Evolutionary conservation across 2,113 vertebrate genomes (phyloP).

Genomic region (Euleptes europaea): DNA sequence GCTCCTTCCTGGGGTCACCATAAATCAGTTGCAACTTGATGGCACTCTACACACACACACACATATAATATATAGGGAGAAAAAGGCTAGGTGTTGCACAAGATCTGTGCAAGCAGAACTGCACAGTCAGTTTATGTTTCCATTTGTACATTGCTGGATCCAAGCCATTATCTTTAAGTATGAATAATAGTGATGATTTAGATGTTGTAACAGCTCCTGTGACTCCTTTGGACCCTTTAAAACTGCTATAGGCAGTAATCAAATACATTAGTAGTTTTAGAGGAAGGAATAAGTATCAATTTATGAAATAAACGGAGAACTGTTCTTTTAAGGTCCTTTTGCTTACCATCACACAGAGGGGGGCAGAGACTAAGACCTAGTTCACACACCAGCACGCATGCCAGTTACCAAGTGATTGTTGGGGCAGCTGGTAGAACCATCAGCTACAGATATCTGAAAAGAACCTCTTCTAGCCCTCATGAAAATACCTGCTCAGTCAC

Average conservation of each 20-base stretch:
- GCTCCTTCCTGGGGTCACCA: no score
- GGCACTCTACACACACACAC: no score
- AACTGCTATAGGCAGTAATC: background rate
- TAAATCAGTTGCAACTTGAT: no score
- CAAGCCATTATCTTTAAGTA: background rate
- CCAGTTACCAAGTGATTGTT: background rate
- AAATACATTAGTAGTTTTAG: background rate
- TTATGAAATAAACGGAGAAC: background rate
- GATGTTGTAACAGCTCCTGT: slow-evolving; percentile 10
- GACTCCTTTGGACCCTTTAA: background rate
- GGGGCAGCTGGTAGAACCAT: background rate
- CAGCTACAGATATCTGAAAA: background rate
- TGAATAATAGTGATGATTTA: background rate
- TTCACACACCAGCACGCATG: background rate
- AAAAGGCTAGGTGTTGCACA: no score
- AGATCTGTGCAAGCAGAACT: no score
- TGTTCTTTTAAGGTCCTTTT: background rate
- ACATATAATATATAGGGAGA: no score
- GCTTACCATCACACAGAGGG: background rate
- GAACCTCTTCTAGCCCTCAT: background rate
- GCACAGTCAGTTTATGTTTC: no score
- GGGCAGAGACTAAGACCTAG: background rate
- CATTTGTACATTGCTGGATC: no score
- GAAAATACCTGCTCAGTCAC: background rate
- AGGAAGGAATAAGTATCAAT: background rate